Evolutionary conservation across 2,888 invertebrate genomes (phyloP).

Genomic region (Drosophila nigricruria): DNA sequence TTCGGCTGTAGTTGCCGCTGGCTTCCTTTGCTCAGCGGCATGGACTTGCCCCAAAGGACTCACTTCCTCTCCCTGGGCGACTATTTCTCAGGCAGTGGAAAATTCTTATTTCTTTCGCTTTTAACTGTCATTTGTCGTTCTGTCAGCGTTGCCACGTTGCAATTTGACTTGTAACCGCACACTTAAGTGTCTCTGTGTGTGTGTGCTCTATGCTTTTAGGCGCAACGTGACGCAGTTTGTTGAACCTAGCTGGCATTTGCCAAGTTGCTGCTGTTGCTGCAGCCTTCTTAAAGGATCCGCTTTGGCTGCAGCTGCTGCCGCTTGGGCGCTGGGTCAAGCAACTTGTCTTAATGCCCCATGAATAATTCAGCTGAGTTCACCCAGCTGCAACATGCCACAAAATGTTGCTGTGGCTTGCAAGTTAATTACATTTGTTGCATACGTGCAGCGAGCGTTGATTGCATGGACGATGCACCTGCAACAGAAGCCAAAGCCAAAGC

Average conservation of each 20-base stretch:
- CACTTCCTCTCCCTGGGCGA: conserved; percentile 41
- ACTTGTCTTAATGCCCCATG: conserved; percentile 69
- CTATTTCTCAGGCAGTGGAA: conserved; percentile 36
- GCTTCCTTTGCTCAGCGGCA: conserved; percentile 1
- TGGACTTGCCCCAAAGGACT: conserved; percentile 31
- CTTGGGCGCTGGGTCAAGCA: conserved; percentile 54
- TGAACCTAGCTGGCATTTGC: conserved; percentile 59
- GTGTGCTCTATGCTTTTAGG: conserved; percentile 74
- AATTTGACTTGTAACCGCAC: conserved; percentile 77
- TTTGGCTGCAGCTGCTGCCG: conserved; percentile 5
- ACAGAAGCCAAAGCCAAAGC: conserved; percentile 3
- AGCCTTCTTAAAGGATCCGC: conserved; percentile 47
- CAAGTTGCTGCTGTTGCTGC: conserved; percentile 5
- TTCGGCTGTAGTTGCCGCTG: conserved; percentile 26
- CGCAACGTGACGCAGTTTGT: conserved; percentile 77
- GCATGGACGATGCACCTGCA: conserved; percentile 46
- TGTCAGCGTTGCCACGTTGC: conserved; percentile 62
- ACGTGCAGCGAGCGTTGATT: conserved; percentile 66
- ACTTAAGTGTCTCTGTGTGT: conserved; percentile 51
- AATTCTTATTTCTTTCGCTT: conserved; percentile 47
- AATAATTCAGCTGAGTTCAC: conserved; percentile 65
- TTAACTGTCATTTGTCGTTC: conserved; percentile 74
- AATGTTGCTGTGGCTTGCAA: conserved; percentile 54
- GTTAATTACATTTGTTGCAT: conserved; percentile 77
- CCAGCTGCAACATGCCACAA: conserved; percentile 45